phyloP scores from a whole-genome alignment of 2,113 vertebrate genomes.

The Podarcis muralis region DNA sequence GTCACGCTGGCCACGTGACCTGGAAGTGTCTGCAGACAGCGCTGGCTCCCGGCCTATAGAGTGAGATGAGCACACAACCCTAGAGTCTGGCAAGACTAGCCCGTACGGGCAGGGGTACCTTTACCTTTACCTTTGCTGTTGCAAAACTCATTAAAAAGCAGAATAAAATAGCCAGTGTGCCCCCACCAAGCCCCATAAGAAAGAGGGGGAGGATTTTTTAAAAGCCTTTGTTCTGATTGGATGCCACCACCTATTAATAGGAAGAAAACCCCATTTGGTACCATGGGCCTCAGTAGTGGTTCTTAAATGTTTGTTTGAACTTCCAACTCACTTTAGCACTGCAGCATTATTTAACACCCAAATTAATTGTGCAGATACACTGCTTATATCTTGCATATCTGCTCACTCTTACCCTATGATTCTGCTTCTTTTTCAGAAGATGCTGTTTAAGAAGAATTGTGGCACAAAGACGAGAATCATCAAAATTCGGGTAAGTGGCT shows the following conservation, averaged over 20 bases:
- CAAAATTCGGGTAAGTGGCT: conserved; percentile 87
- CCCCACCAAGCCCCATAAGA: no score
- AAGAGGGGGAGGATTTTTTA: no score
- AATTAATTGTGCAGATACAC: background rate
- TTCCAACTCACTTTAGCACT: background rate
- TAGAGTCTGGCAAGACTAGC: no score
- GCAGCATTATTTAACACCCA: background rate
- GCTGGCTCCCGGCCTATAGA: no score
- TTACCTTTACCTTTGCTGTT: no score
- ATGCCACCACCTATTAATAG: background rate
- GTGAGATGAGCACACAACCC: no score
- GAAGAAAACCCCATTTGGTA: background rate
- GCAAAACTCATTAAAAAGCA: background rate
- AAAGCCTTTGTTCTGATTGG: background rate
- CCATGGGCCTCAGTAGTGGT: background rate
- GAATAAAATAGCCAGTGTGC: no score
- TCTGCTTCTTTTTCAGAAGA: conserved; percentile 84
- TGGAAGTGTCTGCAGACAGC: no score
- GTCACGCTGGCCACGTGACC: no score
- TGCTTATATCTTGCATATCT: background rate
- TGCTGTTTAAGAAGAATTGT: conserved; percentile 90
- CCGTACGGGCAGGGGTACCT: no score
- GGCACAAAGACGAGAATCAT: conserved; percentile 87
- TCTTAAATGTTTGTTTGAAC: background rate
- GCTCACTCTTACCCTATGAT: conserved; percentile 54